Evolutionary conservation across 1,140 invertebrate genomes (phyloP).

Genomic region (Psilanteris sp.): DNA sequence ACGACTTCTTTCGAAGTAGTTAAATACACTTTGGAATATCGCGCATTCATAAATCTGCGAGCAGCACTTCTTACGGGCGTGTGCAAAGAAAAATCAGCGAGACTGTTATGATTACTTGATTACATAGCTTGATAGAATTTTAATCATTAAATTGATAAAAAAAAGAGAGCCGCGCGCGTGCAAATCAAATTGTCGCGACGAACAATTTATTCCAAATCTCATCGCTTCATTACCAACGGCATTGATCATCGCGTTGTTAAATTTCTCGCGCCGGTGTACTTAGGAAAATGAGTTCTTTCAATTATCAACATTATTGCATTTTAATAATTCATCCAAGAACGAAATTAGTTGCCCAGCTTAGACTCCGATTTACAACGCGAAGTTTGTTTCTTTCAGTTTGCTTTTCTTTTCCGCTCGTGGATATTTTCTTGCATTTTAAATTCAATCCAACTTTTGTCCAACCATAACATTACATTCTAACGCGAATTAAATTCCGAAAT

Average conservation of each 20-base stretch:
- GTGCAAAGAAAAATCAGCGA: slow-evolving; percentile 17
- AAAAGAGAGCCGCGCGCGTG: neutral
- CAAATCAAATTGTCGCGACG: slow-evolving; percentile 20
- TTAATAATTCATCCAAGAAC: slow-evolving; percentile 29
- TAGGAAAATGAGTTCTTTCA: slow-evolving; percentile 46
- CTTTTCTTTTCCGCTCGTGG: neutral
- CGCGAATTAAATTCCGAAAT: slow-evolving; percentile 19
- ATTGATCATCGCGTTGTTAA: slow-evolving; percentile 44
- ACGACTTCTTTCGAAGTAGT: slow-evolving; percentile 17
- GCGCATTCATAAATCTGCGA: slow-evolving; percentile 24
- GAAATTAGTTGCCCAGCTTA: slow-evolving; percentile 14
- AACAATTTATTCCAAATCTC: slow-evolving; percentile 20
- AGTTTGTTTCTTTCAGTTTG: slow-evolving; percentile 16
- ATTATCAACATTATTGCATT: slow-evolving; percentile 43
- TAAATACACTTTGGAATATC: slow-evolving; percentile 29
- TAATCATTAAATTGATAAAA: slow-evolving; percentile 43
- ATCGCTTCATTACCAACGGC: slow-evolving; percentile 15
- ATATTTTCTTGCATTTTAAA: slow-evolving; percentile 33
- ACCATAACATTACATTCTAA: slow-evolving; percentile 1
- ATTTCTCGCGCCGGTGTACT: slow-evolving; percentile 25
- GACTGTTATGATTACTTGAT: slow-evolving; percentile 28
- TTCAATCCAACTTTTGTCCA: slow-evolving; percentile 14
- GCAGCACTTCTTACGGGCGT: neutral
- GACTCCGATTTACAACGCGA: slow-evolving; percentile 11
- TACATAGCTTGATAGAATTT: slow-evolving; percentile 20